These are phyloP conservation scores for Oncorhynchus keta DNA, from an alignment of 2,113 vertebrate species.

Conservation along the genomic window DNA sequence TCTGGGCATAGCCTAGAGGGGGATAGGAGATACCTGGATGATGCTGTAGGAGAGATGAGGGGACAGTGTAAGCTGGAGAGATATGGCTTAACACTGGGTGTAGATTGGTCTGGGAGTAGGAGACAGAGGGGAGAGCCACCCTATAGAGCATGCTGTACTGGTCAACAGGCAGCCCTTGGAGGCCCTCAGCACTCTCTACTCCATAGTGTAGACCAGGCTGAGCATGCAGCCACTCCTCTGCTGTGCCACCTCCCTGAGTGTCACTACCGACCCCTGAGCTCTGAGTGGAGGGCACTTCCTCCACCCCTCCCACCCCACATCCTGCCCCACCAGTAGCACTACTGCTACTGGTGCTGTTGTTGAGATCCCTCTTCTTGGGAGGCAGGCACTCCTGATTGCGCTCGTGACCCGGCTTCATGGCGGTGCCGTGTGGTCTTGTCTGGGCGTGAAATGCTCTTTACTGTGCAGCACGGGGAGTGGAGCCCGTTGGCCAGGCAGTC, in stretches of 20 bases:
- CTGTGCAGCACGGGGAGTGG: conserved; percentile 55
- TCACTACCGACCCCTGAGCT: conserved; percentile 74
- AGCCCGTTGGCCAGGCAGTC: conserved; percentile 56
- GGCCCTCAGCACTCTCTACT: conserved; percentile 77
- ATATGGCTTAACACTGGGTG: conserved; percentile 91
- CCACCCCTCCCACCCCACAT: conserved; percentile 41
- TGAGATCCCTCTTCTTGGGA: conserved; percentile 94
- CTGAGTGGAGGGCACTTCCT: conserved; percentile 66
- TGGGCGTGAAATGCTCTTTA: conserved; percentile 52
- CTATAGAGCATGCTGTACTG: conserved; percentile 97
- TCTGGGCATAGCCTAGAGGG: conserved; percentile 88
- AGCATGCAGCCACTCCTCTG: conserved; percentile 79
- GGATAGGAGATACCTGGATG: conserved; percentile 87
- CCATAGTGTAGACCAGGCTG: conserved; percentile 79
- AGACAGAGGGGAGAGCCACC: conserved; percentile 86
- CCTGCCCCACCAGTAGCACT: conserved; percentile 43
- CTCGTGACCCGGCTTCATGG: conserved; percentile 94
- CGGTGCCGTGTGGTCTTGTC: conserved; percentile 60
- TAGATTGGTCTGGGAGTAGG: conserved; percentile 85
- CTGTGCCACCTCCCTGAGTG: conserved; percentile 68
- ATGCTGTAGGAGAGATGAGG: conserved; percentile 88
- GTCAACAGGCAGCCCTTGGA: conserved; percentile 84
- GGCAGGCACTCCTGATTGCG: conserved; percentile 97
- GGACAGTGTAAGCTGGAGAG: conserved; percentile 86
- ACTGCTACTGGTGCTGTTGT: conserved; percentile 60